Evolutionary conservation across 2,888 invertebrate genomes (phyloP).

Genomic region (Diloba caeruleocephala): DNA sequence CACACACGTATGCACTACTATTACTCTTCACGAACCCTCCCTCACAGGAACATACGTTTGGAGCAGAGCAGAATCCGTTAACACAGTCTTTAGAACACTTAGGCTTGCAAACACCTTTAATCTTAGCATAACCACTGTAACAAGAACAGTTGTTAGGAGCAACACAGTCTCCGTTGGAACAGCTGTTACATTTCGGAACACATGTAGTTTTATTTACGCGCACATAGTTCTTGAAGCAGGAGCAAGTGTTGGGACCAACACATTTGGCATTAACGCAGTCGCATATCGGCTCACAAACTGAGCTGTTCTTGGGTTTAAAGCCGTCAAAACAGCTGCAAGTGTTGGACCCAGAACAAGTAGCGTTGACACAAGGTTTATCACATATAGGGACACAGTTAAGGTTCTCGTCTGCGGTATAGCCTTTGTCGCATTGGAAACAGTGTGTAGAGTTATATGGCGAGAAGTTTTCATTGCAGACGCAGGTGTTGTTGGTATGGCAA

Average conservation of each 20-base stretch:
- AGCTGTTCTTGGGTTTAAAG: slow-evolving; percentile 52
- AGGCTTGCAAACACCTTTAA: slow-evolving; percentile 47
- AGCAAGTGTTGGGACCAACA: slow-evolving; percentile 74
- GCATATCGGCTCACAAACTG: slow-evolving; percentile 71
- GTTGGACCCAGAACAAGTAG: slow-evolving; percentile 64
- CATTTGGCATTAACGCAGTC: slow-evolving; percentile 81
- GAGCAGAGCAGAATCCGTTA: slow-evolving; percentile 56
- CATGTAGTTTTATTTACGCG: slow-evolving; percentile 54
- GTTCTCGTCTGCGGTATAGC: slow-evolving; percentile 56
- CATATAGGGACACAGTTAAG: slow-evolving; percentile 61
- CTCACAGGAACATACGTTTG: slow-evolving; percentile 54
- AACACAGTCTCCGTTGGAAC: slow-evolving; percentile 65
- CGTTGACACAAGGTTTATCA: slow-evolving; percentile 51
- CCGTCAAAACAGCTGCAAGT: slow-evolving; percentile 67
- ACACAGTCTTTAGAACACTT: slow-evolving; percentile 49
- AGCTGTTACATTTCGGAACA: slow-evolving; percentile 44
- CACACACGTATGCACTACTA: slow-evolving; percentile 33
- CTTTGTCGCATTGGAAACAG: slow-evolving; percentile 66
- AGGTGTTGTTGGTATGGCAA: slow-evolving; percentile 72
- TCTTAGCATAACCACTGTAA: slow-evolving; percentile 64
- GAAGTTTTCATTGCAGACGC: slow-evolving; percentile 68
- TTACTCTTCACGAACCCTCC: slow-evolving; percentile 53
- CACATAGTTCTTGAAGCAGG: slow-evolving; percentile 75
- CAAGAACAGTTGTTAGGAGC: slow-evolving; percentile 82
- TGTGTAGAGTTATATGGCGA: slow-evolving; percentile 68